Evolutionary conservation across 2,888 invertebrate species (phyloP).

Genomic region (Ceramica pisi): DNA sequence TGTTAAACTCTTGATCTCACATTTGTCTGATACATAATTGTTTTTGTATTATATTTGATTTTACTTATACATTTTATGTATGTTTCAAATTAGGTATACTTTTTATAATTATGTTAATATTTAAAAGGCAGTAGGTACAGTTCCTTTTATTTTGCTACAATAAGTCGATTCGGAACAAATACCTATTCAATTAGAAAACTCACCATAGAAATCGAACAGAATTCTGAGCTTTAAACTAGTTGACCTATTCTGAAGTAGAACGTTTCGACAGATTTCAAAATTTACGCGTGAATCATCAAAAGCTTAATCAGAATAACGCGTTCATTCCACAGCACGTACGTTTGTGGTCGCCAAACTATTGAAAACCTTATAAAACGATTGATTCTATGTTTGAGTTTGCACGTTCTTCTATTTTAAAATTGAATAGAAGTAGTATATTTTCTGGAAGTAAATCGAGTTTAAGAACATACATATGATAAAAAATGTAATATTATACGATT

Average conservation of each 20-base stretch:
- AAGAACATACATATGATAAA: neutral
- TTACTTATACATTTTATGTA: too few relatives aligned
- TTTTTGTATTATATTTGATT: too few relatives aligned
- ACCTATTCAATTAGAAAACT: neutral
- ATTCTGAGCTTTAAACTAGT: slow-evolving; percentile 15
- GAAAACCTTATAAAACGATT: slow-evolving; percentile 17
- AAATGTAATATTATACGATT: too few relatives aligned
- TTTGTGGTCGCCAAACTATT: slow-evolving; percentile 36
- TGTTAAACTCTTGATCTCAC: too few relatives aligned
- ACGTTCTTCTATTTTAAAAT: neutral
- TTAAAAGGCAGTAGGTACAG: too few relatives aligned
- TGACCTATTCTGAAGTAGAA: neutral
- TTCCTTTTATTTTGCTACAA: too few relatives aligned
- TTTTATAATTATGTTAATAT: too few relatives aligned
- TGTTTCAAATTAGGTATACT: too few relatives aligned
- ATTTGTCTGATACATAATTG: too few relatives aligned
- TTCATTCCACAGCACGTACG: slow-evolving; percentile 48
- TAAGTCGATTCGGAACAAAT: too few relatives aligned
- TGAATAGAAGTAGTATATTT: neutral
- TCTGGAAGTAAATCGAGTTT: neutral
- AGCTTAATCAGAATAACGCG: slow-evolving; percentile 32
- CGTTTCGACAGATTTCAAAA: slow-evolving; percentile 24
- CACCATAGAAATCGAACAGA: neutral
- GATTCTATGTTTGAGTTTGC: slow-evolving; percentile 4
- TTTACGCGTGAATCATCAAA: slow-evolving; percentile 17